Conservation (phyloP, 2,797 vertebrate species). For the Delichon dasypus region DNA sequence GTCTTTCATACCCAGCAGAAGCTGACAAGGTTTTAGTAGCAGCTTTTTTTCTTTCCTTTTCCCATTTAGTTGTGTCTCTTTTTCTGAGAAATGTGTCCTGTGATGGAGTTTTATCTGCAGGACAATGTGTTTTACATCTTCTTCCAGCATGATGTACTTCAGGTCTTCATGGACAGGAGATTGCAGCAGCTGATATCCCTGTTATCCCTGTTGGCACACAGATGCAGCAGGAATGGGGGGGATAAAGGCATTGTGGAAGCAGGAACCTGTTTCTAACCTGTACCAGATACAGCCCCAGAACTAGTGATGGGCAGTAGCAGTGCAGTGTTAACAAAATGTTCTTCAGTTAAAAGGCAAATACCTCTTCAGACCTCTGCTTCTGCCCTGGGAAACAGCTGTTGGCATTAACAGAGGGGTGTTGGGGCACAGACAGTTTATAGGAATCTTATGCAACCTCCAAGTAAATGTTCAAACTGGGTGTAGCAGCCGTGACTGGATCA, state of each 20-base stretch:
- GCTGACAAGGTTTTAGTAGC: rapidly evolving
- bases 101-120: not conserved
- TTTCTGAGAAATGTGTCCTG: not conserved
- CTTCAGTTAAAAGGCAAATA: not conserved
- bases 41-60: not conserved
- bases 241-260: not conserved
- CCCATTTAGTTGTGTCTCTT: not conserved
- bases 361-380: not conserved
- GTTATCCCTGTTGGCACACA: not conserved
- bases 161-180: not conserved
- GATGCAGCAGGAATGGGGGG: not conserved
- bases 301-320: not conserved
- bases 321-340: not conserved
- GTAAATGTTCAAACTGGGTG: not conserved
- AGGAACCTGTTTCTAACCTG: not conserved
- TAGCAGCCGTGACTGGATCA: not conserved
- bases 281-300: not conserved
- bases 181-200: not conserved
- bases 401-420: not conserved
- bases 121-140: not conserved
- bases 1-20: not conserved
- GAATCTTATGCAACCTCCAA: not conserved
- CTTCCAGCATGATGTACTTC: not conserved
- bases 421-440: not conserved
- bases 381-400: not conserved